These are phyloP conservation scores for Lycocerus yunnanus DNA, from an alignment of 2,888 invertebrate species.

Conservation along the genomic window DNA sequence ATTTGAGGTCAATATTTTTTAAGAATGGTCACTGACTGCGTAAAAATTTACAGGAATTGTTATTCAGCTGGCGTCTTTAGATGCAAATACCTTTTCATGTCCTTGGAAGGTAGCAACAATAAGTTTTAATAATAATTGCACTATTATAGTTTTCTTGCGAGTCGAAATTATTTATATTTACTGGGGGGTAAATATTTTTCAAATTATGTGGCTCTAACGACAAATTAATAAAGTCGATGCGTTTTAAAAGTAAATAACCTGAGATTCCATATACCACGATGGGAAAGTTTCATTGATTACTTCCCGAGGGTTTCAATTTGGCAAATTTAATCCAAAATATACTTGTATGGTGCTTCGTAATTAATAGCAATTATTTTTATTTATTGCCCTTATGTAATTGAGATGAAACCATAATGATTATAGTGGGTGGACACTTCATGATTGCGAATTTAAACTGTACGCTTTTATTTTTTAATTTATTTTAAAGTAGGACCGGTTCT, in stretches of 20 bases:
- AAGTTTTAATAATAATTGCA: not conserved
- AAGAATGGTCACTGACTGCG: conserved; percentile 28
- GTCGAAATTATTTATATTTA: no score
- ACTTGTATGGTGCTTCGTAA: no score
- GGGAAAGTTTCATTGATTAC: not conserved
- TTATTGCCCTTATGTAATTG: not conserved
- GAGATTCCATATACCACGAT: no score
- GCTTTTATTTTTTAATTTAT: not conserved
- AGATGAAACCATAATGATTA: not conserved
- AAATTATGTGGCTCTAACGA: no score
- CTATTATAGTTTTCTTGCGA: no score
- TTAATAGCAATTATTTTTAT: not conserved
- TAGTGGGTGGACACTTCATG: not conserved
- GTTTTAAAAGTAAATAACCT: not conserved
- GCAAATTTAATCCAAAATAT: no score
- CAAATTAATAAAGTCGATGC: not conserved
- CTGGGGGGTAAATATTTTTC: no score
- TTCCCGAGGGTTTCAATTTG: not conserved
- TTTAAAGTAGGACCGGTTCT: not conserved
- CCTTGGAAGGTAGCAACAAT: conserved; percentile 28
- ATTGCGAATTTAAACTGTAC: not conserved
- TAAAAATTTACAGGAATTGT: conserved; percentile 26
- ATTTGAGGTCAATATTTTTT: conserved; percentile 33
- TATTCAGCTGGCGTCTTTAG: conserved; percentile 20
- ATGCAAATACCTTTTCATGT: conserved; percentile 24